Evolutionary conservation across 2,797 vertebrate species (phyloP), one percentile per base, ranked within the genome.

Genomic region (Sciurus carolinensis): DNA sequence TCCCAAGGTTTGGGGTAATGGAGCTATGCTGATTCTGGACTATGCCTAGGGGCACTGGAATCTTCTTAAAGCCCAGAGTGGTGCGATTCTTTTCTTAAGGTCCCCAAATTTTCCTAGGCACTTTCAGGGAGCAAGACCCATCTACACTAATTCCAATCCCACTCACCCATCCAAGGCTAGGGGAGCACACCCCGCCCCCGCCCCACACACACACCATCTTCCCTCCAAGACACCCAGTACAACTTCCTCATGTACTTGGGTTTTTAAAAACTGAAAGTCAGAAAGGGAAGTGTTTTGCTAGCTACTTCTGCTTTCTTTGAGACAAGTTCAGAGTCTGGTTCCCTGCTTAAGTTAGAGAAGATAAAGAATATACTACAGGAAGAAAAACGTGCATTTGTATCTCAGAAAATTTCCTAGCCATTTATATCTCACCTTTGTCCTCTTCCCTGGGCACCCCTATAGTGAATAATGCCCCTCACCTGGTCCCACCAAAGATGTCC

Each of bases 271-370:
- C 79, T 0, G 22, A 81, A 89, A 94, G 8, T 91, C 24, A 93
- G 57, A 90, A 87, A 92, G 39, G 82, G 57, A 97, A 95, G 28
- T 79, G 33, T 36, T 44, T 75, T 39, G 39, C 42, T 59, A 71
- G 50, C 11, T 86, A 95, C 84, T 91, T 97, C 91, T 95, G 83
- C 84, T 87, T 96, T 95, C 66, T 90, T 42, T 18, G 42, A 95
- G 30, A 30, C 50, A 67, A 96, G 33, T 44, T 57, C 22, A 85
- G 81, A 94, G 44, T 13, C 26, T 91, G 79, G 42, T 59, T 84
- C 57, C 50, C 39, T 87, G 30, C 22, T 73, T 62, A 64, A 79
- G 88, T 36, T 71, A 87, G 28, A 18, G 59, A 87, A 62, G 47
- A 73, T 66, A 44, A 91, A 90, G 33, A 59, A 84, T 17, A 90